These are phyloP conservation scores for Drosophila cardini DNA, from an alignment of 1,140 invertebrate genomes.

Conservation along the genomic window DNA sequence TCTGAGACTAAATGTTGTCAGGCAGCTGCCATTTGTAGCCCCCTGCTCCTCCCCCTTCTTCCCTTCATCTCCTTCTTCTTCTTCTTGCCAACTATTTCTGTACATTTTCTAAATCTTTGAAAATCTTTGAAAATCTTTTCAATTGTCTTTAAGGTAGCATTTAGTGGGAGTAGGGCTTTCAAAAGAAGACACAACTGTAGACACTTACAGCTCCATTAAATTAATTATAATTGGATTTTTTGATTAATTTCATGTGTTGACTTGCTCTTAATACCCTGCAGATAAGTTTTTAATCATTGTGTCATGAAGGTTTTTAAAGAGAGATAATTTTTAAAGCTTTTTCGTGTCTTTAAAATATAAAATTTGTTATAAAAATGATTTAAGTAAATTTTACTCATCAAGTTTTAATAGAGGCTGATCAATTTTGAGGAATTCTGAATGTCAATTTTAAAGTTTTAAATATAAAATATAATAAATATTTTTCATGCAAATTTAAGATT, in stretches of 20 bases:
- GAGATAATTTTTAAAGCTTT: too few relatives aligned
- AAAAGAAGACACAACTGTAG: background rate
- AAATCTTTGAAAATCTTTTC: constrained; percentile 64
- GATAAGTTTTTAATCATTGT: constrained; percentile 3
- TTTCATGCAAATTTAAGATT: too few relatives aligned
- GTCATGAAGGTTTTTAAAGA: too few relatives aligned
- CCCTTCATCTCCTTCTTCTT: too few relatives aligned
- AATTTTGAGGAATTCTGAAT: too few relatives aligned
- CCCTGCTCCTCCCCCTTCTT: too few relatives aligned
- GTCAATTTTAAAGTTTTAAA: too few relatives aligned
- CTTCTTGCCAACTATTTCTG: constrained; percentile 20
- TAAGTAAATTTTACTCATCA: too few relatives aligned
- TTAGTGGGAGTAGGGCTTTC: constrained; percentile 14
- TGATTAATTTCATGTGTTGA: background rate
- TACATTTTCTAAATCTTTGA: constrained; percentile 57
- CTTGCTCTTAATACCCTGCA: background rate
- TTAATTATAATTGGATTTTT: constrained; percentile 10
- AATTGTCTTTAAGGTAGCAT: constrained; percentile 50
- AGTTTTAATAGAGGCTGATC: too few relatives aligned
- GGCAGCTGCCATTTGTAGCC: constrained; percentile 56
- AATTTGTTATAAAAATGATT: too few relatives aligned
- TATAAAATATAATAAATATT: too few relatives aligned
- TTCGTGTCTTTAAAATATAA: too few relatives aligned
- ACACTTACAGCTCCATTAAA: constrained; percentile 1
- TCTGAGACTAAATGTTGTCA: constrained; percentile 71